These are phyloP conservation scores for Xenopus petersii DNA, from an alignment of 2,797 vertebrate species.

Conservation along the genomic window DNA sequence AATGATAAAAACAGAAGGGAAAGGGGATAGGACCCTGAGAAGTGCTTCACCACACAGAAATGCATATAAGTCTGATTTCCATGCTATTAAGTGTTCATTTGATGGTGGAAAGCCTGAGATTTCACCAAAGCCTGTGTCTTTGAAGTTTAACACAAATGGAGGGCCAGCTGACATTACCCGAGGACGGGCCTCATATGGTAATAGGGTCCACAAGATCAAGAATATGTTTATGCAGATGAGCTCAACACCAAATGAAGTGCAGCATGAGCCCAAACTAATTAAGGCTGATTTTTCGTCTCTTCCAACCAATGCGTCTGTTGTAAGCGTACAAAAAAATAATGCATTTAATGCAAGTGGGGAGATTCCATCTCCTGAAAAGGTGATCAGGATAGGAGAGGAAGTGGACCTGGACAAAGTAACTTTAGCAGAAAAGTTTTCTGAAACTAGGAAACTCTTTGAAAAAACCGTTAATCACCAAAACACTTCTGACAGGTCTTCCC, in stretches of 20 bases:
- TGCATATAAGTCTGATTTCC: conserved; percentile 89
- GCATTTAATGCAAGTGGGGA: conserved; percentile 65
- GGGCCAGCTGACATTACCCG: conserved; percentile 59
- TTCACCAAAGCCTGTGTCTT: conserved; percentile 72
- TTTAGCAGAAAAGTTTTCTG: conserved; percentile 89
- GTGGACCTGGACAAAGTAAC: conserved; percentile 84
- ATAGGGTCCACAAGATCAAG: conserved; percentile 89
- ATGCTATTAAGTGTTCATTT: conserved; percentile 89
- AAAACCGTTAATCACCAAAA: conserved; percentile 77
- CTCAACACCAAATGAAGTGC: conserved; percentile 64
- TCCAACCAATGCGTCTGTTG: conserved; percentile 65
- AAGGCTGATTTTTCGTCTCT: conserved; percentile 69
- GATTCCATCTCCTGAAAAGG: conserved; percentile 65
- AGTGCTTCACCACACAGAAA: conserved; percentile 91
- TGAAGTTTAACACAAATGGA: conserved; percentile 67
- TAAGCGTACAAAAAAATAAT: conserved; percentile 66
- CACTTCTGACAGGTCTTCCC: conserved; percentile 69
- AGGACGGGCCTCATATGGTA: conserved; percentile 74
- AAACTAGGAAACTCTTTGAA: conserved; percentile 90
- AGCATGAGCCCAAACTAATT: conserved; percentile 52
- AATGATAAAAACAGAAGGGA: conserved; percentile 88
- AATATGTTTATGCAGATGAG: conserved; percentile 92
- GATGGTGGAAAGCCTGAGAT: conserved; percentile 83
- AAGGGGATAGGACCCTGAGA: conserved; percentile 83
- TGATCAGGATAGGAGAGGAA: conserved; percentile 74